These are phyloP conservation scores for Boulengeromyrus knoepffleri DNA, from an alignment of 2,113 vertebrate species.

Conservation along the genomic window DNA sequence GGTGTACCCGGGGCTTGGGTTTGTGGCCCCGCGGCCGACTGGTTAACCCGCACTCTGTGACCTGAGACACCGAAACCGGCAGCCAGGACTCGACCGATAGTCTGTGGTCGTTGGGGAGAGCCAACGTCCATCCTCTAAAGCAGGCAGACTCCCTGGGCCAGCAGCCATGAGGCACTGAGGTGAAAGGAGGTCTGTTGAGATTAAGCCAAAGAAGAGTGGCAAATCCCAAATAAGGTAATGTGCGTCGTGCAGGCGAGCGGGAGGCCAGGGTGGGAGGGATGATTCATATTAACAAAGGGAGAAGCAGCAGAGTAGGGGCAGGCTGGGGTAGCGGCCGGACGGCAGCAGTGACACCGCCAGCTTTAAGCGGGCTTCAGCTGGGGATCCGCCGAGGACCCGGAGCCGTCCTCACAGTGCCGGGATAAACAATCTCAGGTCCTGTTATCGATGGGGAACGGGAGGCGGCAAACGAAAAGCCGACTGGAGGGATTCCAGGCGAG, in stretches of 20 bases:
- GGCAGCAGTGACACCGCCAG: background rate
- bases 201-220: background rate
- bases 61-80: background rate
- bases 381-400: background rate
- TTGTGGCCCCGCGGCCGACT: background rate
- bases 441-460: background rate
- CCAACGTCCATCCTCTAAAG: background rate
- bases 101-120: background rate
- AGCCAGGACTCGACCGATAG: background rate
- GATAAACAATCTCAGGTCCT: background rate
- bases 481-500: background rate
- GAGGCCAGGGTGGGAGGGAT: background rate
- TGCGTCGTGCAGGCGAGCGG: background rate
- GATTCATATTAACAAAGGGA: conserved; percentile 15
- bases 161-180: background rate
- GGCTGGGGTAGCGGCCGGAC: background rate
- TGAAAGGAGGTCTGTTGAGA: background rate
- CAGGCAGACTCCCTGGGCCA: background rate
- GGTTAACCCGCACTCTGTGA: background rate
- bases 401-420: background rate
- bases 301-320: background rate
- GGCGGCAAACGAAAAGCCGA: background rate
- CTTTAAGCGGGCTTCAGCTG: background rate
- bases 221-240: conserved; percentile 22
- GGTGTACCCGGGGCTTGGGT: background rate